Base-by-base conservation (phyloP, 2,888 invertebrate species). In the Amphipyra berbera region DNA sequence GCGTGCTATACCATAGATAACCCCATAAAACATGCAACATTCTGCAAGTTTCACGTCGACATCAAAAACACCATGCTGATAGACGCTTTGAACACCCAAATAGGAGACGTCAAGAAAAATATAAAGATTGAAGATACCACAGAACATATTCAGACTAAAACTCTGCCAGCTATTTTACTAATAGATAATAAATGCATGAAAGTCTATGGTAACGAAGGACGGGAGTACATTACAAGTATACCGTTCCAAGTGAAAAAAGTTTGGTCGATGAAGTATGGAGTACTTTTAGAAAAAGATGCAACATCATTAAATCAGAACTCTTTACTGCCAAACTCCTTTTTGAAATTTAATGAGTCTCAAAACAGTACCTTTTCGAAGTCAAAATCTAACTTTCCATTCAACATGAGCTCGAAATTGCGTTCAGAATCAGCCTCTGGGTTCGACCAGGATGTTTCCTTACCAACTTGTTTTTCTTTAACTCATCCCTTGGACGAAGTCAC, bases 401-500 rank as follows among this genome's bases (percentile, higher is more conserved):
- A 92, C 42, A 89, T 92, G 88, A 95, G 95, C 47, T 90, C 90
- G 0, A 91, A 88, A 62, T 72, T 92, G 7, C 83, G 91, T 8
- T 87, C 89, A 0, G 94, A 94, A 55, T 93, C 94, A 0, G 76
- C 90, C 0, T 88, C 90, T 0, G 89, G 83, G 0, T 92, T 87
- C 37, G 95, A 95, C 3, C 87, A 89, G n/a, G 95, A 95, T 42
- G 93, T 96, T 52, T 93, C 95, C 0, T 95, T 97, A 83, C 98
- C 98, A 0, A 96, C 97, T 0, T 95, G 98, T 49, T 99, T 98
- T 89, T 98, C 98, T 8, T 91, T 99, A 61, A 95, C 97, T 0
- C 98, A 99, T 95, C 99, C 99, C 0, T 91, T 99, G 55, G 98
- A 99, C 88, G 99, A 99, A 91, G 97, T 98, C 30, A 97, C 97